These are phyloP conservation scores for Cylas formicarius DNA, from an alignment of 1,140 invertebrate genomes.

Conservation along the genomic window DNA sequence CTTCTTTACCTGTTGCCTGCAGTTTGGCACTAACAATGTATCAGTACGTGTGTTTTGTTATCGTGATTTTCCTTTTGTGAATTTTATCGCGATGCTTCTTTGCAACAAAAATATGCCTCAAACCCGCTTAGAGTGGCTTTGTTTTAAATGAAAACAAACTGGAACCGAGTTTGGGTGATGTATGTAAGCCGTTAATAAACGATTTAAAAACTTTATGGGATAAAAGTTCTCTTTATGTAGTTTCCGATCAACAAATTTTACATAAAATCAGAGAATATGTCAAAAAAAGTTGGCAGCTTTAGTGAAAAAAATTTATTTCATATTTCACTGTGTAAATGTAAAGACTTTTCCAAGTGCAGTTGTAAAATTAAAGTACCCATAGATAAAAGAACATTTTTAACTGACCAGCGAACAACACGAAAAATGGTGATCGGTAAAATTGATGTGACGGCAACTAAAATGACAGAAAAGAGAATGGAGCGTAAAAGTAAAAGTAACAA, in stretches of 20 bases:
- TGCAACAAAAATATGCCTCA: too few species aligned
- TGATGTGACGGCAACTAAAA: neutral
- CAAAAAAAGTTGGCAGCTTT: neutral
- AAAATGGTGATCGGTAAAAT: constrained; percentile 7
- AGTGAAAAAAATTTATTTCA: constrained; percentile 7
- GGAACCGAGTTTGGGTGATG: constrained; percentile 1
- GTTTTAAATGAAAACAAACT: constrained; percentile 4
- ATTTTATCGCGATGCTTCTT: too few species aligned
- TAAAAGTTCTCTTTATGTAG: neutral
- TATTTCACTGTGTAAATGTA: constrained; percentile 3
- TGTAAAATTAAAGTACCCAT: constrained; percentile 4
- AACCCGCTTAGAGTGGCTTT: too few species aligned
- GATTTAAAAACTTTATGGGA: constrained; percentile 2
- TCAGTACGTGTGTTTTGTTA: too few species aligned
- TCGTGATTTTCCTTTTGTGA: too few species aligned
- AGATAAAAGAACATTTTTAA: neutral
- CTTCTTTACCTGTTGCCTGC: too few species aligned
- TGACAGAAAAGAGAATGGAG: too few species aligned
- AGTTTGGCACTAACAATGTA: too few species aligned
- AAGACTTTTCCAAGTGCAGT: neutral
- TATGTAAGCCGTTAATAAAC: neutral
- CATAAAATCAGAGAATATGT: constrained; percentile 2
- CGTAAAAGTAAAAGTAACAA: too few species aligned
- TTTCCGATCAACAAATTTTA: constrained; percentile 2
- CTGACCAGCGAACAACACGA: constrained; percentile 4